These are phyloP conservation scores for Cyprinodon brontotheroides DNA, from an alignment of 2,113 vertebrate genomes.

Conservation along the genomic window DNA sequence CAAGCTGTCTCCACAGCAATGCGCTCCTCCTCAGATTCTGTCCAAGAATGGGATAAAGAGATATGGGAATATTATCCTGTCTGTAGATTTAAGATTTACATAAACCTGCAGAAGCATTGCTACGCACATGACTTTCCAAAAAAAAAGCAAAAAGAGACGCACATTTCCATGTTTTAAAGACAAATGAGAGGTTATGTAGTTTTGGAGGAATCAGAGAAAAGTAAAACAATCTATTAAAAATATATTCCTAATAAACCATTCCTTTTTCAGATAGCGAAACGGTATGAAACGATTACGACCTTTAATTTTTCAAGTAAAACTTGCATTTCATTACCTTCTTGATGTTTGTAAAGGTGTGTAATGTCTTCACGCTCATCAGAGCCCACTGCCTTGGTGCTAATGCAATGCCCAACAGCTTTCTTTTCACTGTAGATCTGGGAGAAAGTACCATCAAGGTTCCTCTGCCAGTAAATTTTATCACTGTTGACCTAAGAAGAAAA, in stretches of 20 bases:
- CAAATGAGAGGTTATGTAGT: constrained; percentile 4
- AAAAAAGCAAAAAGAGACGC: constrained; percentile 13
- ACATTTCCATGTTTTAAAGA: constrained; percentile 12
- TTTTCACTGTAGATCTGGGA: constrained; percentile 84
- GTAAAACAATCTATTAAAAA: background rate
- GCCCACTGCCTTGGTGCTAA: constrained; percentile 88
- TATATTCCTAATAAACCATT: background rate
- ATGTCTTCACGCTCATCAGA: constrained; percentile 81
- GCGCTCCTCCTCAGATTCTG: constrained; percentile 83
- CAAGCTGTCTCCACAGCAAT: constrained; percentile 88
- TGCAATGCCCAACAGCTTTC: constrained; percentile 84
- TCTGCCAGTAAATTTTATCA: constrained; percentile 91
- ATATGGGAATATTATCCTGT: constrained; percentile 19
- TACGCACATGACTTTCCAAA: background rate
- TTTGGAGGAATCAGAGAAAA: constrained; percentile 8
- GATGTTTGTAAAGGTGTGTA: constrained; percentile 86
- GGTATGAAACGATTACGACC: background rate
- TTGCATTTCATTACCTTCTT: constrained; percentile 79
- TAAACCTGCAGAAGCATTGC: background rate
- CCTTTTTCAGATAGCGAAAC: background rate
- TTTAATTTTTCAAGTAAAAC: constrained; percentile 4
- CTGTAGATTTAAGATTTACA: constrained; percentile 18
- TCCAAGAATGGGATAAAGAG: background rate
- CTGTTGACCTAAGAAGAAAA: constrained; percentile 77
- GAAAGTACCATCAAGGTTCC: constrained; percentile 81